These are phyloP conservation scores for Atlantisia rogersi DNA, from an alignment of 2,113 vertebrate genomes.

Conservation along the genomic window DNA sequence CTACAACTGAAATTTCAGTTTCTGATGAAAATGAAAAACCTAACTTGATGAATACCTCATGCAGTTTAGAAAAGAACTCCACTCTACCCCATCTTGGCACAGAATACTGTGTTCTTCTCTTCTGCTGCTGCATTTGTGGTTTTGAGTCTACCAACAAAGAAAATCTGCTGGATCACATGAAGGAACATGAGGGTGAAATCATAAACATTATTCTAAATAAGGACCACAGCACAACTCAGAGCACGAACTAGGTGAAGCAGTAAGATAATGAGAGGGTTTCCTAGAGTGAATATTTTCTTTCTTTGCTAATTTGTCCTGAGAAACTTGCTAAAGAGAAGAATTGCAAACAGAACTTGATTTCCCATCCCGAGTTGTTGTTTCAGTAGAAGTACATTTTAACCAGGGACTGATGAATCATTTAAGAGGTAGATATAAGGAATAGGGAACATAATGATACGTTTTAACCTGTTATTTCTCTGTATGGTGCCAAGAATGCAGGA, in stretches of 20 bases:
- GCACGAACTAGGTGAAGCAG: conserved; percentile 58
- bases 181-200: conserved; percentile 97
- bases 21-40: conserved; percentile 68
- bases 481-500: conserved; percentile 47
- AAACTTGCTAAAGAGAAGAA: conserved; percentile 41
- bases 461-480: conserved; percentile 2
- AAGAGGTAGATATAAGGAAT: neutral
- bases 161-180: conserved; percentile 97
- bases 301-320: conserved; percentile 47
- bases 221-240: conserved; percentile 77
- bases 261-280: neutral
- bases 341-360: conserved; percentile 32
- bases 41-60: conserved; percentile 67
- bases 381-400: conserved; percentile 41
- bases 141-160: conserved; percentile 97
- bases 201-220: conserved; percentile 97
- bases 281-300: neutral
- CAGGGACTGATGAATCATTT: neutral
- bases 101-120: conserved; percentile 93
- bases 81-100: conserved; percentile 68
- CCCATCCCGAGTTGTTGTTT: conserved; percentile 34
- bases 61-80: conserved; percentile 69
- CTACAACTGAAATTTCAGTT: conserved; percentile 44
- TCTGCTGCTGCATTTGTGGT: conserved; percentile 98
- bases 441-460: neutral